Percentiles rank a stretch among this genome's conserved stretches.
Conservation (phyloP, 2,888 invertebrate genomes). For the Macrosiphum euphorbiae region DNA sequence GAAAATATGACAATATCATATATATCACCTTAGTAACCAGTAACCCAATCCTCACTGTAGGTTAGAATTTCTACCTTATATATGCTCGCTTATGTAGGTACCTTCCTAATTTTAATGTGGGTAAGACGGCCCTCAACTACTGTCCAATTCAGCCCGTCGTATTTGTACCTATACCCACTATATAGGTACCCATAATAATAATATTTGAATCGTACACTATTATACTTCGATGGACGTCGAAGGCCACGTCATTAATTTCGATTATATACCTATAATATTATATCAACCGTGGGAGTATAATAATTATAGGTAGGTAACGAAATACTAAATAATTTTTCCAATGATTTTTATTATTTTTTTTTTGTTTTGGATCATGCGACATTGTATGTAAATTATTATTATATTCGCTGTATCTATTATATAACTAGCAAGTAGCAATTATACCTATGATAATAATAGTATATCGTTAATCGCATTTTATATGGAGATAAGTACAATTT, state of each 20-base stretch:
- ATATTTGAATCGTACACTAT: not conserved
- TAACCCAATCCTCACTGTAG: not conserved
- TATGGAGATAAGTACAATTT: not conserved
- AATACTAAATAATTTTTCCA: not conserved
- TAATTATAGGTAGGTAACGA: not conserved
- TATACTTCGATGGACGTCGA: not conserved
- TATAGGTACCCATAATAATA: not conserved
- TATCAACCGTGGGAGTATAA: not conserved
- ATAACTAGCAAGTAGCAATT: not conserved
- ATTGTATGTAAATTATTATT: slow-evolving; percentile 15
- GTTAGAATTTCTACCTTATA: not conserved
- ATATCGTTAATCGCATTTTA: not conserved
- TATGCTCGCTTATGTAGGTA: not conserved
- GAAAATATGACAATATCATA: not conserved
- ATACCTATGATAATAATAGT: not conserved
- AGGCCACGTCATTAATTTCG: not conserved
- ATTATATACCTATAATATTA: not conserved
- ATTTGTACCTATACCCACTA: not conserved
- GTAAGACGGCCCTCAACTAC: not conserved
- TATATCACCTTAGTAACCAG: not conserved
- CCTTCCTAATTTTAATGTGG: not conserved
- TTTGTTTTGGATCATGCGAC: not conserved
- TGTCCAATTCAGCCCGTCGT: not conserved
- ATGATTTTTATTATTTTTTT: not conserved
- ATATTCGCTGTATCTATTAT: not conserved